Evolutionary conservation across 2,113 vertebrate species (phyloP), one percentile per base, ranked within the genome.

Genomic region (Carassius carassius): DNA sequence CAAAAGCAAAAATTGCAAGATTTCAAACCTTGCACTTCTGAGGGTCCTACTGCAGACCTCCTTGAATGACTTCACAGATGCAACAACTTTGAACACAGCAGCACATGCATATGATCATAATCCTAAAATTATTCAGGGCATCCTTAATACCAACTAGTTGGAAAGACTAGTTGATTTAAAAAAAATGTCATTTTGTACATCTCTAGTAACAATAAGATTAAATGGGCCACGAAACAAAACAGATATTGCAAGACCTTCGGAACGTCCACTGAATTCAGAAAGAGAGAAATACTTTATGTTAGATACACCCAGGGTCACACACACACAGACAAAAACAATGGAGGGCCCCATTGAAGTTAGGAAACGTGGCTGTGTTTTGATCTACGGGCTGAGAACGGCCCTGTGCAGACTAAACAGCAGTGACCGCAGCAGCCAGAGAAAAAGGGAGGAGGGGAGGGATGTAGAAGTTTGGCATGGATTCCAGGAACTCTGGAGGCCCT

Each of bases 361-460:
- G 89, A 90, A 91, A 89, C 49, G 89, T 29, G 86, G 72, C 56
- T 73, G 83, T 91, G 91, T 92, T 93, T 87, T 92, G 90, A 92
- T 92, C 90, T 89, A 90, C 81, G 58, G 85, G 88, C 63, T 83
- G 91, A 81, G 89, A 84, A 85, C 87, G 23, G 60, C 81, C 76
- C 74, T 83, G 78, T 86, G 83, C 86, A 95, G 94, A 95, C 94
- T 93, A 95, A 95, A 95, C 94, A 95, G 63, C 89, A 93, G 91
- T 89, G 90, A 88, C 77, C 44, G 86, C 86, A 78, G 86, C 87
- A 78, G 49, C 86, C 73, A 90, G 87, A 76, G 83, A 62, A 44
- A 80, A 77, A 76, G 84, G 72, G 80, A 79, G 74, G 84, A 70
- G 79, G 69, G 73, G 41, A 75, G 80, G 79, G 72, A 73, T 74